Conservation (phyloP, 2,888 invertebrate genomes). For the Stenoptilia bipunctidactyla region DNA sequence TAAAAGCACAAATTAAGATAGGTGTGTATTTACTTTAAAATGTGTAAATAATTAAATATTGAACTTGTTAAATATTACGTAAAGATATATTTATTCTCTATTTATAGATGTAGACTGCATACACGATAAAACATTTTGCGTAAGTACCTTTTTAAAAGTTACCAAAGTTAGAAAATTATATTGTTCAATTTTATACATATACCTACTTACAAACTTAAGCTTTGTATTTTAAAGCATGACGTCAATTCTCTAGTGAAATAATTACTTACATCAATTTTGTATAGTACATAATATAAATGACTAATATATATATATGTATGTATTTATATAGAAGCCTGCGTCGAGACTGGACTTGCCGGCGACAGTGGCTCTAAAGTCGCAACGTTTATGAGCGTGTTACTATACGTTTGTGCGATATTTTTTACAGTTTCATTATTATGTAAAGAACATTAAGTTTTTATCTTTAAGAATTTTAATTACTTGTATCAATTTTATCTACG, state of each 20-base stretch:
- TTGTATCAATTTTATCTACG: slow-evolving; percentile 71
- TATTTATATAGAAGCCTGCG: not conserved
- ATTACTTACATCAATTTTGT: slow-evolving; percentile 25
- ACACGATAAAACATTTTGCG: not conserved
- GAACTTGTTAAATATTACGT: slow-evolving; percentile 17
- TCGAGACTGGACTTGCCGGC: not conserved
- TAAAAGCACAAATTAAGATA: slow-evolving; percentile 30
- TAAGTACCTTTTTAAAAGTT: not conserved
- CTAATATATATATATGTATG: slow-evolving; percentile 9
- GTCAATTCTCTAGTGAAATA: slow-evolving; percentile 55
- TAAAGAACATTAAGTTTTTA: slow-evolving; percentile 55
- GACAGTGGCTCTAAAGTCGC: slow-evolving; percentile 25
- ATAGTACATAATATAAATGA: slow-evolving; percentile 33
- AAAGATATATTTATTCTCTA: slow-evolving; percentile 17
- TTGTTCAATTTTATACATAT: slow-evolving; percentile 10
- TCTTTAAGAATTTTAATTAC: slow-evolving; percentile 68
- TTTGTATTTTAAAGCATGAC: slow-evolving; percentile 48
- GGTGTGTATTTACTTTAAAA: slow-evolving; percentile 15
- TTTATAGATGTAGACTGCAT: slow-evolving; percentile 18
- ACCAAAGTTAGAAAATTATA: slow-evolving; percentile 4
- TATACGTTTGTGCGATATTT: slow-evolving; percentile 57
- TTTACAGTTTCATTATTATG: slow-evolving; percentile 63
- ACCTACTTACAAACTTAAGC: slow-evolving; percentile 27
- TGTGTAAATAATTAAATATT: slow-evolving; percentile 22
- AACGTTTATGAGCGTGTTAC: slow-evolving; percentile 39